These are phyloP conservation scores for Zophobas morio DNA, from an alignment of 1,140 invertebrate genomes.

Conservation along the genomic window DNA sequence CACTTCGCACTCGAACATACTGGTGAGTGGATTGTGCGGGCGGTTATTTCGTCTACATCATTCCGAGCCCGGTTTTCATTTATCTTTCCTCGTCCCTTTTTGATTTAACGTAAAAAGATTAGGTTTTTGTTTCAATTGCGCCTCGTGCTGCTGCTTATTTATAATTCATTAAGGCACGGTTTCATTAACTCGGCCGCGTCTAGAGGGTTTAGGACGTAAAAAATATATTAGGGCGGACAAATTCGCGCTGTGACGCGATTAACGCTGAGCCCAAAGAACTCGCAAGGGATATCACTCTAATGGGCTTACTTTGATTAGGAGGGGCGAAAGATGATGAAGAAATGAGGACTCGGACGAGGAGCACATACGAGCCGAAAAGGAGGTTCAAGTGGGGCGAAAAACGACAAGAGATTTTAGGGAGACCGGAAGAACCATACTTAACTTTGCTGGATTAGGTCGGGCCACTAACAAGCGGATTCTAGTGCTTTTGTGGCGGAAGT, in stretches of 20 bases:
- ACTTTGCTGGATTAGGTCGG: no score
- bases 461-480: no score
- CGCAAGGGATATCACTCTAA: slow-evolving; percentile 2
- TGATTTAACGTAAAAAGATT: not conserved
- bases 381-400: not conserved
- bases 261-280: not conserved
- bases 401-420: no score
- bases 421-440: no score
- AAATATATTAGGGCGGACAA: not conserved
- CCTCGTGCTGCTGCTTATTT: not conserved
- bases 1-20: not conserved
- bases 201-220: not conserved
- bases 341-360: not conserved
- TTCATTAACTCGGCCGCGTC: not conserved
- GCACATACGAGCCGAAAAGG: not conserved
- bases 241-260: not conserved
- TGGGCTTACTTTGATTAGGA: not conserved
- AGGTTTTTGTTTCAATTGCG: not conserved
- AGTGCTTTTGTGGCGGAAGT: no score
- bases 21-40: not conserved
- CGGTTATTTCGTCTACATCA: not conserved
- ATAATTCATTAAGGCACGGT: not conserved
- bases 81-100: no score
- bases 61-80: not conserved
- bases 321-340: not conserved